These are phyloP conservation scores for Melospiza melodia DNA, from an alignment of 2,113 vertebrate genomes.

Conservation along the genomic window DNA sequence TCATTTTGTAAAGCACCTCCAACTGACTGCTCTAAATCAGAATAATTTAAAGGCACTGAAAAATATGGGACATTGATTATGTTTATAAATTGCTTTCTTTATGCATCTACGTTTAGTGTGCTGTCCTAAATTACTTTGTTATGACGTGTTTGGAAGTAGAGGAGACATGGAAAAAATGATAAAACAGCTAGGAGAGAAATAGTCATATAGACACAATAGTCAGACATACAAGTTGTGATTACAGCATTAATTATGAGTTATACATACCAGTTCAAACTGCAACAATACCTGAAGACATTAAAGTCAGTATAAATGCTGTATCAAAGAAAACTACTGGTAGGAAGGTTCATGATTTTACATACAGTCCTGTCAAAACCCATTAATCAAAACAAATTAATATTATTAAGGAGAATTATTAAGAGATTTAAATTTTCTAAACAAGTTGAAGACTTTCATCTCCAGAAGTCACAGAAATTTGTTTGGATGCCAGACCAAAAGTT, in stretches of 20 bases:
- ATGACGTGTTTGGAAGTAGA: background rate
- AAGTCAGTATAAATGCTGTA: background rate
- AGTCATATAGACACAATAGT: background rate
- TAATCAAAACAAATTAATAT: background rate
- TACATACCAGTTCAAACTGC: background rate
- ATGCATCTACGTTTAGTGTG: background rate
- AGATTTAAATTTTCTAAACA: background rate
- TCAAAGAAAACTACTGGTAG: background rate
- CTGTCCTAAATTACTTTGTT: background rate
- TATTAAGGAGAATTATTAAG: background rate
- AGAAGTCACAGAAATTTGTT: background rate
- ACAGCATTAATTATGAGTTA: background rate
- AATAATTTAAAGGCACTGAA: background rate
- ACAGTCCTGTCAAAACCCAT: background rate
- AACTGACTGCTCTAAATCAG: background rate
- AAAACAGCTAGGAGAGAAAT: background rate
- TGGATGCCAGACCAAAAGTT: background rate
- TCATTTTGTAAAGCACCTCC: background rate
- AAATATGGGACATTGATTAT: background rate
- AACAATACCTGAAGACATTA: background rate
- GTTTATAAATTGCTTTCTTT: background rate
- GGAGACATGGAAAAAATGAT: background rate
- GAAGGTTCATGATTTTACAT: background rate
- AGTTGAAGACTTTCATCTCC: background rate
- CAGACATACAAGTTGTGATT: background rate